These are phyloP conservation scores for Habropoda laboriosa DNA, from an alignment of 1,140 invertebrate genomes.

Conservation along the genomic window DNA sequence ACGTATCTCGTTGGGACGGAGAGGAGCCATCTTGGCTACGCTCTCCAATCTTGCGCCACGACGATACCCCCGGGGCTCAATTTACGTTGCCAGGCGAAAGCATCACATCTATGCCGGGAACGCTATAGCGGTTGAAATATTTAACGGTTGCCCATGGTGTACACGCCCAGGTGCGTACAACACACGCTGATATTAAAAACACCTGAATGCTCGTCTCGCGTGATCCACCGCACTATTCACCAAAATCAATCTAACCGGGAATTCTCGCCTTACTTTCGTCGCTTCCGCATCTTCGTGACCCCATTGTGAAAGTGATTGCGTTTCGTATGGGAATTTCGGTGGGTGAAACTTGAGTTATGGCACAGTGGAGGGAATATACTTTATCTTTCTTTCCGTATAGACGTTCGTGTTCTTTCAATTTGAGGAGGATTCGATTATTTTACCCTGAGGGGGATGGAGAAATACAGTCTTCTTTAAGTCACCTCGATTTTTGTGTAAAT, in stretches of 20 bases:
- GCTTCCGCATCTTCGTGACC: not conserved
- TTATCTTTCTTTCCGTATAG: too few relatives aligned
- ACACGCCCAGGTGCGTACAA: too few relatives aligned
- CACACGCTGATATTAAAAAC: not conserved
- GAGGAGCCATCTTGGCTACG: constrained; percentile 53
- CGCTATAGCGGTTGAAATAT: constrained; percentile 53
- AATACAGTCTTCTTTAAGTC: too few relatives aligned
- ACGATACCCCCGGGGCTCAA: constrained; percentile 63
- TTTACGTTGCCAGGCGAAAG: constrained; percentile 53
- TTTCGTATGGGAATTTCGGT: too few relatives aligned
- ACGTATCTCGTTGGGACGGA: constrained; percentile 49
- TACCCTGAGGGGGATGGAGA: too few relatives aligned
- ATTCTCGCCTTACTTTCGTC: not conserved
- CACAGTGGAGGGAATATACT: too few relatives aligned
- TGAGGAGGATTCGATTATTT: too few relatives aligned
- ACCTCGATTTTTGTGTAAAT: too few relatives aligned
- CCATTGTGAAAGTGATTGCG: not conserved
- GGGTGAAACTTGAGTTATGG: too few relatives aligned
- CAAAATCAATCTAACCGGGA: not conserved
- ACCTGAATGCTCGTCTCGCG: not conserved
- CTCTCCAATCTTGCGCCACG: constrained; percentile 62
- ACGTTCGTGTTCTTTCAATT: too few relatives aligned
- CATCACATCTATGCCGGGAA: constrained; percentile 34
- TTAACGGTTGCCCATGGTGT: constrained; percentile 40
- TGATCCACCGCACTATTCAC: not conserved